These are phyloP conservation scores for Terrapene triunguis DNA, from an alignment of 2,113 vertebrate species.

Conservation along the genomic window DNA sequence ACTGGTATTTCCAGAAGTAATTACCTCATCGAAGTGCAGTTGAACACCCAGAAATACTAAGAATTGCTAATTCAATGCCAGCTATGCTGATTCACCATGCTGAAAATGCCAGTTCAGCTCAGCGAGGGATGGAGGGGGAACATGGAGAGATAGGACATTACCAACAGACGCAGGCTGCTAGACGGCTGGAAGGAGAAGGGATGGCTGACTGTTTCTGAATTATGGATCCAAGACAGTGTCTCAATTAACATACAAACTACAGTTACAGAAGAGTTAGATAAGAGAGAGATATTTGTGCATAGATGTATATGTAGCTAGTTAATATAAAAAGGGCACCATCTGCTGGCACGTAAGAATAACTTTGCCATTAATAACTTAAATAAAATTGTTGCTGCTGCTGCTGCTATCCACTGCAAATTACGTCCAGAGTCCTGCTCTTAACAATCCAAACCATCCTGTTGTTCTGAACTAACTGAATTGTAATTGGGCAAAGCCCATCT, in stretches of 20 bases:
- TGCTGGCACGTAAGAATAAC: not conserved
- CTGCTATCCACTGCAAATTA: not conserved
- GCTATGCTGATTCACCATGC: not conserved
- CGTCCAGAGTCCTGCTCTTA: not conserved
- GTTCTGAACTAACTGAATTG: not conserved
- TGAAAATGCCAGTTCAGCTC: not conserved
- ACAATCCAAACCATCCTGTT: not conserved
- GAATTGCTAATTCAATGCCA: not conserved
- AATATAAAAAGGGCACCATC: not conserved
- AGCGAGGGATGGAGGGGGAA: fast-evolving
- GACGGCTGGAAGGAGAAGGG: fast-evolving
- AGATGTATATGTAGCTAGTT: not conserved
- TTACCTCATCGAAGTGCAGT: not conserved
- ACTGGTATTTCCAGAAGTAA: slow-evolving; percentile 49
- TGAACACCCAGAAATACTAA: slow-evolving; percentile 30
- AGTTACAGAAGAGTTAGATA: not conserved
- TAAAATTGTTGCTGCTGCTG: not conserved
- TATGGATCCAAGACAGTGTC: not conserved
- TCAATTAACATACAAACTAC: not conserved
- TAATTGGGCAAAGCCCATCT: not conserved
- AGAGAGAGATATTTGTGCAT: not conserved
- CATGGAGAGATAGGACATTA: not conserved
- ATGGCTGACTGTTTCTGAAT: not conserved
- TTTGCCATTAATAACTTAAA: not conserved
- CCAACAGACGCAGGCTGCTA: not conserved